Conservation (phyloP, 2,113 vertebrate species). For the Protobothrops flavoviridis region DNA sequence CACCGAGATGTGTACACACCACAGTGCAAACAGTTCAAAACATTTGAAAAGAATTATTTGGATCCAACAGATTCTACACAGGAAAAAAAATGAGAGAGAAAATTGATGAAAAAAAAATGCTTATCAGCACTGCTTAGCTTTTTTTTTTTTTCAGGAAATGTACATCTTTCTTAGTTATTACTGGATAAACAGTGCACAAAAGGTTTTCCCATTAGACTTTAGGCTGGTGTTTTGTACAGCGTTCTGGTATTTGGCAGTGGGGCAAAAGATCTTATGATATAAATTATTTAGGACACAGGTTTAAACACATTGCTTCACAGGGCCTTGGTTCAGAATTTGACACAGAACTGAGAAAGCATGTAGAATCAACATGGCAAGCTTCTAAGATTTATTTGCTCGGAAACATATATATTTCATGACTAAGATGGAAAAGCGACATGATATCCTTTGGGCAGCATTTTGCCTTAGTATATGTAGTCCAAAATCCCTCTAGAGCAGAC, state of each 20-base stretch:
- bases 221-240: background rate
- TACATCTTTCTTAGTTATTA: background rate
- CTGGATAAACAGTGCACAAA: background rate
- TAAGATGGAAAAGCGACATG: background rate
- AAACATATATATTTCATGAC: background rate
- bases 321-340: background rate
- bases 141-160: background rate
- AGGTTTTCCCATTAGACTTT: background rate
- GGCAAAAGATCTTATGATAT: background rate
- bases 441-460: background rate
- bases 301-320: background rate
- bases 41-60: background rate
- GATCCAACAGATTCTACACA: background rate
- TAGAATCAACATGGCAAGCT: background rate
- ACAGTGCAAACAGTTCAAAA: background rate
- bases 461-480: background rate
- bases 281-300: background rate
- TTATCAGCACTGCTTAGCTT: background rate
- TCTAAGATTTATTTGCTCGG: background rate
- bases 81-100: background rate
- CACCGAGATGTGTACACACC: background rate
- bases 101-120: background rate
- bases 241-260: background rate
- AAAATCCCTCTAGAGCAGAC: background rate
- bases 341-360: background rate